Base-by-base conservation (phyloP, 2,797 vertebrate genomes). In the Bradypodion pumilum region DNA sequence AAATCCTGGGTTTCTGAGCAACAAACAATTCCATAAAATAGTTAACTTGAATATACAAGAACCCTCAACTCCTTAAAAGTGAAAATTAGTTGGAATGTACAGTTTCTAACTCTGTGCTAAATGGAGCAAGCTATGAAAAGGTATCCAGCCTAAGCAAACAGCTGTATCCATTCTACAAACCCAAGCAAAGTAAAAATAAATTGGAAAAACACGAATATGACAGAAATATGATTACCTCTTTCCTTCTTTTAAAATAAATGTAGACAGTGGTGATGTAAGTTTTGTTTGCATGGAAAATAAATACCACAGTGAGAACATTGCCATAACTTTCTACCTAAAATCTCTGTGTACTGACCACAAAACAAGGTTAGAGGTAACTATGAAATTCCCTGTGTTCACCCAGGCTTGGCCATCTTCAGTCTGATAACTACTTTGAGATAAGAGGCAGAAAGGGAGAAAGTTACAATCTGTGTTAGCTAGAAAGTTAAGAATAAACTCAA, bases 311-410 rank as follows among this genome's bases (percentile, higher is more conserved):
- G 16, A 74, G 69, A 52, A n/a, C 56, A 79, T 62, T 70, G 1
- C 8, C 66, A 37, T 15, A 27, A 44, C 4, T 35, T 19, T 78
- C 44, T 44, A 37, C 9, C 16, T 49, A 10, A 78, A 32, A 7
- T 29, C 35, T 62, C 23, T 66, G n/a, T 80, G 29, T 29, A 73
- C 21, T 56, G 10, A 70, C 40, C 56, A 72, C 65, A 72, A 80
- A 73, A 75, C 46, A 74, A 69, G 29, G 56, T 78, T 40, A 69
- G 42, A 88, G 75, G 42, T 19, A 52, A 69, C 35, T 35, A 80
- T 59, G 83, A 59, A 62, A 62, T 56, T n/a, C 44, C 37, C n/a
- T 80, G 21, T 16, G 13, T 35, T 72, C 35, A 56, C 68, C 12
- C 78, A 68, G 37, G 44, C 70, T 69, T 83, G 62, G 70, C 35